A percentile compares a stretch with the other conserved stretches of the same genome.
Evolutionary conservation across 2,888 invertebrate genomes (phyloP).

Genomic region (Cantharis rufa): DNA sequence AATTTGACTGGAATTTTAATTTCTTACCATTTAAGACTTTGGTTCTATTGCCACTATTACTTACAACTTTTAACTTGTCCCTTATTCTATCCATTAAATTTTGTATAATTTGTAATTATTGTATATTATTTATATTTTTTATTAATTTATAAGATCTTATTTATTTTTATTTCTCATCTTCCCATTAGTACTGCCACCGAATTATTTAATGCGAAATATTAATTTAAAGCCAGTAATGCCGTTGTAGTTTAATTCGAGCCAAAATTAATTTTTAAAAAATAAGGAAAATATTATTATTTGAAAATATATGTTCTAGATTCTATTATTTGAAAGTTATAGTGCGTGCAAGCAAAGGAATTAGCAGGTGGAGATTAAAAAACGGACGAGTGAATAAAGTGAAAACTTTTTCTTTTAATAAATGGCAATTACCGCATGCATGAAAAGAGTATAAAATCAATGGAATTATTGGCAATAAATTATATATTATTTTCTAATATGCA

Average conservation of each 20-base stretch:
- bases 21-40: conserved; percentile 2
- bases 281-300: not conserved
- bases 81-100: conserved; percentile 1
- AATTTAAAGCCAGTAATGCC: not conserved
- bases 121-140: conserved; percentile 2
- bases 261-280: not conserved
- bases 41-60: conserved; percentile 8
- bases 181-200: not conserved
- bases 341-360: not conserved
- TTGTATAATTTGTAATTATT: conserved; percentile 18
- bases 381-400: not conserved
- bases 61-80: not conserved
- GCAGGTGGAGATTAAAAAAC: not conserved
- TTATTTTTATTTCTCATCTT: not conserved
- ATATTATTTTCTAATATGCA: conserved; percentile 1
- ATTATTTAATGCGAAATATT: conserved; percentile 1
- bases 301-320: not conserved
- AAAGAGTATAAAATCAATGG: not conserved
- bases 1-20: conserved; percentile 1
- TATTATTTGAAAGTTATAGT: not conserved
- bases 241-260: not conserved
- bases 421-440: not conserved
- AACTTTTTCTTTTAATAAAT: not conserved
- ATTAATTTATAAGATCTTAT: conserved; percentile 2
- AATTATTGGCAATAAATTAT: conserved; percentile 3